A percentile compares a stretch with the other conserved stretches of the same genome.
These are phyloP conservation scores for Grapholita molesta DNA, from an alignment of 1,140 invertebrate genomes.

Conservation along the genomic window DNA sequence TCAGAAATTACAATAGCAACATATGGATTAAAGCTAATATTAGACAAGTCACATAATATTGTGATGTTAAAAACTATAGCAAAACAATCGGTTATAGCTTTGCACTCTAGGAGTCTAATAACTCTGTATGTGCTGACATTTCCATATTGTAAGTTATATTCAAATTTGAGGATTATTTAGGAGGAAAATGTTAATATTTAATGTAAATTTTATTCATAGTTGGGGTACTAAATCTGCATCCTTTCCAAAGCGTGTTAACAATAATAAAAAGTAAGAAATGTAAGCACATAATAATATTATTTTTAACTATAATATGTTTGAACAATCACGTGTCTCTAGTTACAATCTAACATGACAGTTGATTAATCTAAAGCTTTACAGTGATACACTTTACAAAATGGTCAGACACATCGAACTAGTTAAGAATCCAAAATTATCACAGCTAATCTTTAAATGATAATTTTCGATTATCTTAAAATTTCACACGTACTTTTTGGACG, in stretches of 20 bases:
- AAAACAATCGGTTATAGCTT: conserved; percentile 72
- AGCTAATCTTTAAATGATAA: conserved; percentile 33
- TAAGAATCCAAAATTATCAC: conserved; percentile 56
- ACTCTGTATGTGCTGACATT: conserved; percentile 41
- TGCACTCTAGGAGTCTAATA: conserved; percentile 62
- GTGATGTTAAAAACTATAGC: conserved; percentile 69
- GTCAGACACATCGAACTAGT: conserved; percentile 69
- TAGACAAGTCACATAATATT: conserved; percentile 50
- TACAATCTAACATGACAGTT: conserved; percentile 68
- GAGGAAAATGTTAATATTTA: no score
- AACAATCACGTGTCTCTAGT: conserved; percentile 60
- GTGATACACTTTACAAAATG: conserved; percentile 66
- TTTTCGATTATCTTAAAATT: conserved; percentile 41
- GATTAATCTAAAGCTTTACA: conserved; percentile 69
- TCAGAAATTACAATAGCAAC: conserved; percentile 61
- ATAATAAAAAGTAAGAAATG: conserved; percentile 34
- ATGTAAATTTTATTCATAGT: no score
- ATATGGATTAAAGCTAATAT: conserved; percentile 66
- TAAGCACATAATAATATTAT: conserved; percentile 39
- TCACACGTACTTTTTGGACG: conserved; percentile 62
- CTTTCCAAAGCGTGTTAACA: conserved; percentile 11
- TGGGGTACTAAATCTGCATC: not conserved
- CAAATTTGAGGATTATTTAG: not conserved
- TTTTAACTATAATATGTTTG: conserved; percentile 40
- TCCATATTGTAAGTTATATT: not conserved